Evolutionary conservation across 2,113 vertebrate species (phyloP).

Genomic region (Accipiter cooperii): DNA sequence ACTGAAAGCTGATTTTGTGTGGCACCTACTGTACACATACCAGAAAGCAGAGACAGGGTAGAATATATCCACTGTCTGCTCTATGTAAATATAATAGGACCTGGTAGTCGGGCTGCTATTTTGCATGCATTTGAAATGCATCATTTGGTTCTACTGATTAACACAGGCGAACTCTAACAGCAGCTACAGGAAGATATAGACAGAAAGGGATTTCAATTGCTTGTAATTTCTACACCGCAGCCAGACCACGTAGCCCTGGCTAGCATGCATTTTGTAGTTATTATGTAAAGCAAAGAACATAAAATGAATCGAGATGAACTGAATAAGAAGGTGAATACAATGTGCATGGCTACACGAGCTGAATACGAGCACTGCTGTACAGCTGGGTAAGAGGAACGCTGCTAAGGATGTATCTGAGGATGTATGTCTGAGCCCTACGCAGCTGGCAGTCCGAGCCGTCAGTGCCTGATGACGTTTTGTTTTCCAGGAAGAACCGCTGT

Average conservation of each 20-base stretch:
- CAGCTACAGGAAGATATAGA: neutral
- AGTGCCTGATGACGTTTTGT: accelerated
- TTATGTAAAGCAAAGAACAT: neutral
- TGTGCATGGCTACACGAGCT: accelerated
- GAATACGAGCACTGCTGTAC: accelerated
- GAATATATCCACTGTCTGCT: accelerated
- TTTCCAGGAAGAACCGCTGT: constrained; percentile 73
- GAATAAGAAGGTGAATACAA: accelerated
- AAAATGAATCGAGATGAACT: accelerated
- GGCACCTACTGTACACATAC: neutral
- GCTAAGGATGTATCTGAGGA: accelerated
- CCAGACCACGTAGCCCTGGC: accelerated
- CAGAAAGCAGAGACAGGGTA: neutral
- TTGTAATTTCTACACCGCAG: accelerated
- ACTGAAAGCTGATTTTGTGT: neutral
- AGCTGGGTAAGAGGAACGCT: neutral
- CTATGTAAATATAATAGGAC: accelerated
- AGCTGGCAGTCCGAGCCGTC: neutral
- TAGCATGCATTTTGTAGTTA: accelerated
- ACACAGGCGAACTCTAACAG: neutral
- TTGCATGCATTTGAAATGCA: neutral
- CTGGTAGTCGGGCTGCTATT: accelerated
- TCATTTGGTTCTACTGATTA: too few species aligned
- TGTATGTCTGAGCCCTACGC: too few species aligned
- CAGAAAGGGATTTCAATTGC: neutral